Evolutionary conservation across 2,113 vertebrate species (phyloP).

Genomic region (Pristiophorus japonicus): DNA sequence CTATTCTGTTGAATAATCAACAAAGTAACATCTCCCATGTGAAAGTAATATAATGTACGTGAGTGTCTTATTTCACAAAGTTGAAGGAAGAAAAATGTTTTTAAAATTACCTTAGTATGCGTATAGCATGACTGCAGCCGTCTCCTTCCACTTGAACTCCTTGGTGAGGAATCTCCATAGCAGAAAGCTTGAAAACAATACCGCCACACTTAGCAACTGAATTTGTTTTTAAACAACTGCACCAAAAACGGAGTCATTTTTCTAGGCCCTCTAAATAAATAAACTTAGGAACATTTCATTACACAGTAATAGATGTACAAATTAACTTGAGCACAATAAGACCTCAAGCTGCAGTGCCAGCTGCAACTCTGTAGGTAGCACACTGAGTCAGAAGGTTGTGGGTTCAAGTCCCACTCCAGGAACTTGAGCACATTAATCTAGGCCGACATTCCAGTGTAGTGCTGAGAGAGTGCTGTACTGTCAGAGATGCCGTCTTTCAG

Average conservation of each 20-base stretch:
- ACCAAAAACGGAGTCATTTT: neutral
- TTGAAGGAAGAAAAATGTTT: neutral
- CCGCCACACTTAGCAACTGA: conserved; percentile 39
- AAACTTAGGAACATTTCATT: neutral
- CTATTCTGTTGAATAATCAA: neutral
- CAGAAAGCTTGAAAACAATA: conserved; percentile 66
- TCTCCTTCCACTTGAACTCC: conserved; percentile 96
- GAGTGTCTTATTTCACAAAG: neutral
- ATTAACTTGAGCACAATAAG: neutral
- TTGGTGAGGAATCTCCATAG: conserved; percentile 92
- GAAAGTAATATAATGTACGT: neutral
- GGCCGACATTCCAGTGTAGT: no score
- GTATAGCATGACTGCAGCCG: conserved; percentile 88
- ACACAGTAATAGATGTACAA: neutral
- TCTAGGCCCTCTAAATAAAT: neutral
- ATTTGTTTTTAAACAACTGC: neutral
- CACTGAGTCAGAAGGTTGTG: no score
- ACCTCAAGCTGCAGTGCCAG: no score
- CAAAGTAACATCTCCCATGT: neutral
- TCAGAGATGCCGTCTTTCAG: no score
- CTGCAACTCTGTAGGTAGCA: no score
- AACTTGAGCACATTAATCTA: no score
- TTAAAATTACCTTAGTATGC: conserved; percentile 77
- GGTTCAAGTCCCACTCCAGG: no score
- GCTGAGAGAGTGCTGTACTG: no score